Conservation (phyloP, 2,888 invertebrate genomes). For the Luffia ferchaultella region DNA sequence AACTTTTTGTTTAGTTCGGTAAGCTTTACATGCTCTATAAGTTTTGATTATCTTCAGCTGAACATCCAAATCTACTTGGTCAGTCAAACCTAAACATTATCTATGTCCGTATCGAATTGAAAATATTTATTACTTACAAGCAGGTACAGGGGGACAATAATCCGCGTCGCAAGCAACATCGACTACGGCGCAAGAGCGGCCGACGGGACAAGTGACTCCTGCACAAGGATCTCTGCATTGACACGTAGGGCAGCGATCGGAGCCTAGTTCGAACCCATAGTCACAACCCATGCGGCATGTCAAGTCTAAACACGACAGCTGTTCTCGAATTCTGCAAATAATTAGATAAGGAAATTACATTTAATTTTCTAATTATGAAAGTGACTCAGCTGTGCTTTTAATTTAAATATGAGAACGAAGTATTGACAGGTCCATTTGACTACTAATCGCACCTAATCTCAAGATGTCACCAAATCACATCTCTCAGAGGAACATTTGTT, state of each 20-base stretch:
- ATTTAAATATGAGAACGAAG: too few relatives aligned
- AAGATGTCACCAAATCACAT: too few relatives aligned
- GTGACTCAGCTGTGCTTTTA: too few relatives aligned
- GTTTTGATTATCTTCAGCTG: too few relatives aligned
- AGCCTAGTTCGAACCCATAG: slow-evolving; percentile 79
- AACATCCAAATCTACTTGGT: too few relatives aligned
- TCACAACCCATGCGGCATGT: slow-evolving; percentile 86
- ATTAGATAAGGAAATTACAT: background rate
- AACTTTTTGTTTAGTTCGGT: too few relatives aligned
- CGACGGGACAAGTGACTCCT: slow-evolving; percentile 69
- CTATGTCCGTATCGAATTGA: too few relatives aligned
- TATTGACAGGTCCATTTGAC: too few relatives aligned
- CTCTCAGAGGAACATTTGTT: too few relatives aligned
- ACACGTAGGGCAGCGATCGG: slow-evolving; percentile 79
- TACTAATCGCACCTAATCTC: too few relatives aligned
- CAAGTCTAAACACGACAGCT: slow-evolving; percentile 73
- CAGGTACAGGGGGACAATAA: slow-evolving; percentile 87
- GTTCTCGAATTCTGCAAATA: slow-evolving; percentile 56
- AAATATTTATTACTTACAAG: slow-evolving; percentile 64
- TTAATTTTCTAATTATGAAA: background rate
- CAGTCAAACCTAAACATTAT: too few relatives aligned
- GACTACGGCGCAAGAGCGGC: slow-evolving; percentile 80
- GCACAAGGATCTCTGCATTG: slow-evolving; percentile 84
- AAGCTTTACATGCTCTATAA: too few relatives aligned
- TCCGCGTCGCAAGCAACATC: slow-evolving; percentile 87